Conservation (phyloP, 2,113 vertebrate species). For the Sceloporus undulatus region DNA sequence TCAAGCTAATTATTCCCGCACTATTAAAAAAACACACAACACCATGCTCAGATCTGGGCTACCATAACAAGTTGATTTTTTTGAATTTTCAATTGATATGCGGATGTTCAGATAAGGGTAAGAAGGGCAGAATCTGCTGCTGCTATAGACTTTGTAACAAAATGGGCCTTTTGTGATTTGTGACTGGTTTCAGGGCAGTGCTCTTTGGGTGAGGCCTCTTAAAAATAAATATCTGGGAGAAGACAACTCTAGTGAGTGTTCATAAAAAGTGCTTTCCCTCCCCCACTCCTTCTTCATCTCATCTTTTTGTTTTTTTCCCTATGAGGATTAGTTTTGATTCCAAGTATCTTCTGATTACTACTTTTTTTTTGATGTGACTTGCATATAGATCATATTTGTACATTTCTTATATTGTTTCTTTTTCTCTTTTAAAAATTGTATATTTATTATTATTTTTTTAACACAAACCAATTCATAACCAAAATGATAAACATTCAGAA, state of each 20-base stretch:
- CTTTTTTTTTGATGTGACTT: background rate
- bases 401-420: background rate
- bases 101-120: background rate
- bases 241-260: slow-evolving; percentile 30
- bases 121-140: background rate
- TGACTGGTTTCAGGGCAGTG: slow-evolving; percentile 10
- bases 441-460: no score
- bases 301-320: slow-evolving; percentile 3
- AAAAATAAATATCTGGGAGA: background rate
- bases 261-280: background rate
- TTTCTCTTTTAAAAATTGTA: no score
- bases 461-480: no score
- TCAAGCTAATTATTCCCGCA: background rate
- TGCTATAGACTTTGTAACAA: background rate
- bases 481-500: no score
- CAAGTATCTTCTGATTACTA: background rate
- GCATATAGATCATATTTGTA: slow-evolving; percentile 34
- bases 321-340: background rate
- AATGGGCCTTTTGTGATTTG: background rate
- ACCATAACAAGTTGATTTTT: background rate
- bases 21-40: background rate
- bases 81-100: background rate
- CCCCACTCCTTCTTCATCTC: slow-evolving; percentile 24
- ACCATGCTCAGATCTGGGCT: background rate
- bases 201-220: accelerated